phyloP scores from a whole-genome alignment of 2,888 invertebrate species.

The Tenthredo scrophulariae region DNA sequence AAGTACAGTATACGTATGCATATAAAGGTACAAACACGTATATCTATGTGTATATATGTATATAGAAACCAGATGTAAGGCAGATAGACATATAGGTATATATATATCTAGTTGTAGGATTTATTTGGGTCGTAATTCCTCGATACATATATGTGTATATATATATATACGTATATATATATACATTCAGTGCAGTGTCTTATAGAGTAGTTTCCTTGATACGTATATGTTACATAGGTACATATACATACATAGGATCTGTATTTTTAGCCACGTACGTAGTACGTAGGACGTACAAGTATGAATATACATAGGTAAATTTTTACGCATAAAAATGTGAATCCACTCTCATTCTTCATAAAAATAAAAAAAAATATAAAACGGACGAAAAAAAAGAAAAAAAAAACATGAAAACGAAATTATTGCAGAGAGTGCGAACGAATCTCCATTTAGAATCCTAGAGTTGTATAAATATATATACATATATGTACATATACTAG shows the following conservation, averaged over 20 bases:
- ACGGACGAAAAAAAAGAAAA: neutral
- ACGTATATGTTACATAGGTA: neutral
- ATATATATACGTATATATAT: neutral
- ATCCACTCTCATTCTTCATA: neutral
- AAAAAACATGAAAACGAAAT: neutral
- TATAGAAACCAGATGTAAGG: slow-evolving; percentile 28
- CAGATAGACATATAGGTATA: neutral
- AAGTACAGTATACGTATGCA: neutral
- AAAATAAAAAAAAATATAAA: neutral
- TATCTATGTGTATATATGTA: neutral
- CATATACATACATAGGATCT: neutral
- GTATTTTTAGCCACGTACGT: neutral
- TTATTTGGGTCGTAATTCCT: slow-evolving; percentile 46
- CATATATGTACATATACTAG: neutral
- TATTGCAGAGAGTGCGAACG: neutral
- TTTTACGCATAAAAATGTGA: neutral
- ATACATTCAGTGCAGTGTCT: neutral
- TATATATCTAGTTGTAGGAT: slow-evolving; percentile 7
- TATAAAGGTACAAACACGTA: neutral
- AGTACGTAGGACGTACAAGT: neutral
- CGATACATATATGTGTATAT: neutral
- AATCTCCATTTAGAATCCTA: neutral
- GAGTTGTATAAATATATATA: neutral
- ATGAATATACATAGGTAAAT: neutral
- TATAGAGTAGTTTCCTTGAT: neutral